Conservation (phyloP, 1,140 invertebrate species). For the Cotesia typhae region DNA sequence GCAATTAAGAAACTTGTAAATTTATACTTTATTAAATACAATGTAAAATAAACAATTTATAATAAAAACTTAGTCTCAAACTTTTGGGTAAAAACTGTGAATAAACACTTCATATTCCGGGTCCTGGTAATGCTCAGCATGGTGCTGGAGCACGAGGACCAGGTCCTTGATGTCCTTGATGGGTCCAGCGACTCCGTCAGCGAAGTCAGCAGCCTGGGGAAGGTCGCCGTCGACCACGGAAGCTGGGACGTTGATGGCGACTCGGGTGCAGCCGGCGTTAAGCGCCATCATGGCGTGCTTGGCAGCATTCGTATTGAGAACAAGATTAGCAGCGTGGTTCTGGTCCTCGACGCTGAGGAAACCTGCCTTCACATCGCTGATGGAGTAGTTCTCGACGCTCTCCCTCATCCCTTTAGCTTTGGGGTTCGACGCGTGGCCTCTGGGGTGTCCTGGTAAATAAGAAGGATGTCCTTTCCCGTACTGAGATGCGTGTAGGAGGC, state of each 20-base stretch:
- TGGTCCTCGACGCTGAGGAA: conserved; percentile 43
- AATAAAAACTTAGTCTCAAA: no score
- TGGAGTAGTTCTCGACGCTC: conserved; percentile 41
- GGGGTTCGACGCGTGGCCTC: conserved; percentile 42
- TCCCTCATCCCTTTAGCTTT: conserved; percentile 16
- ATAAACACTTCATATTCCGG: conserved; percentile 45
- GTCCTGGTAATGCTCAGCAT: not conserved
- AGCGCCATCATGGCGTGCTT: conserved; percentile 32
- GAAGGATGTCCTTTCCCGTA: conserved; percentile 14
- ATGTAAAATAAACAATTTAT: no score
- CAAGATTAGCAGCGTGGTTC: conserved; percentile 36
- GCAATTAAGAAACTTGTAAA: no score
- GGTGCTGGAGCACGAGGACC: conserved; percentile 41
- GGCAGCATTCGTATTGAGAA: not conserved
- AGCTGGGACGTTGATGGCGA: not conserved
- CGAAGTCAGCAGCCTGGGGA: conserved; percentile 33
- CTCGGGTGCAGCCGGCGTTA: not conserved
- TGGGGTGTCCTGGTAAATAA: conserved; percentile 39
- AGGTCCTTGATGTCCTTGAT: conserved; percentile 4
- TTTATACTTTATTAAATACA: no score
- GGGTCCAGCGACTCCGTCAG: not conserved
- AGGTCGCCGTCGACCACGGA: conserved; percentile 19
- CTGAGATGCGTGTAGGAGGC: conserved; percentile 43
- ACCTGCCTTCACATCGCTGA: conserved; percentile 33
- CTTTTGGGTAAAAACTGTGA: conserved; percentile 44